phyloP scores from a whole-genome alignment of 35 echinoderm and acorn worm species.

The Apostichopus japonicus region DNA sequence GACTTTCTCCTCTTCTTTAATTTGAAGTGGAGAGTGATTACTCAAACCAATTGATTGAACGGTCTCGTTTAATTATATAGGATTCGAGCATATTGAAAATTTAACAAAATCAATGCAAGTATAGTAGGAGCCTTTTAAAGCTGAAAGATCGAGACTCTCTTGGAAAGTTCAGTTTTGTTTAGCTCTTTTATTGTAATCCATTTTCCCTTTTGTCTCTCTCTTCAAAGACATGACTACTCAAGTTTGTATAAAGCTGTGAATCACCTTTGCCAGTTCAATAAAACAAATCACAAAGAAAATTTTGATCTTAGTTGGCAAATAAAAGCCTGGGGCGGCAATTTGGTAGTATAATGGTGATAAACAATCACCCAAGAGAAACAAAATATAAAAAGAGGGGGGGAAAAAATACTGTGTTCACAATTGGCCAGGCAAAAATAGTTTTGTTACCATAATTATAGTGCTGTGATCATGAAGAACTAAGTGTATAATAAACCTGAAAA shows the following conservation, averaged over 20 bases:
- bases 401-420: not conserved
- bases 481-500: conserved; percentile 18
- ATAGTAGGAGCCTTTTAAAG: too few species aligned
- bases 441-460: conserved; percentile 37
- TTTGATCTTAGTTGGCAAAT: not conserved
- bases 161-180: too few species aligned
- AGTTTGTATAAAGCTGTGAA: conserved; percentile 11
- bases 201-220: too few species aligned
- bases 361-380: not conserved
- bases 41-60: too few species aligned
- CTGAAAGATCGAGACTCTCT: too few species aligned
- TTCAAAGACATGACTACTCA: not conserved
- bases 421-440: conserved; percentile 1
- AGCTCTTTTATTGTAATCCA: too few species aligned
- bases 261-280: not conserved
- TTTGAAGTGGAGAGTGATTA: too few species aligned
- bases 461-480: conserved; percentile 22
- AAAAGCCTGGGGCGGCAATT: not conserved
- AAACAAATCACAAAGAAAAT: not conserved
- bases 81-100: too few species aligned
- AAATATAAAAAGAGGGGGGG: too few species aligned
- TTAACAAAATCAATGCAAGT: too few species aligned
- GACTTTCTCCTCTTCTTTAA: too few species aligned
- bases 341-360: not conserved
- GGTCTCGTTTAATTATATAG: too few species aligned